Evolutionary conservation across 2,888 invertebrate species (phyloP).

Genomic region (Dusona sp.): DNA sequence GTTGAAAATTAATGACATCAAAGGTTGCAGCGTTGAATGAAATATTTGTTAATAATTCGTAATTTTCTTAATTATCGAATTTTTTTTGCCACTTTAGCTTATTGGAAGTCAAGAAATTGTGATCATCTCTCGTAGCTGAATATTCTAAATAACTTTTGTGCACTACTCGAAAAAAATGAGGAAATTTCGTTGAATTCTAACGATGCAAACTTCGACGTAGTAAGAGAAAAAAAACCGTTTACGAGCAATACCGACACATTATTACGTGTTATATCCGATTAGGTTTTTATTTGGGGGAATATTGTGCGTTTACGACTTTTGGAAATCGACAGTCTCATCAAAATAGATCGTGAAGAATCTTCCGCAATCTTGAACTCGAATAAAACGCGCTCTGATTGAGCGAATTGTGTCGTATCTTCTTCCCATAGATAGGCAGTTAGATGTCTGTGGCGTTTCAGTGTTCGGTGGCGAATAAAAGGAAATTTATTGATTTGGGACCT

Average conservation of each 20-base stretch:
- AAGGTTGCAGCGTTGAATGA: not conserved
- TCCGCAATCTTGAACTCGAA: not conserved
- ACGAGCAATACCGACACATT: not conserved
- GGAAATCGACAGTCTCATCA: not conserved
- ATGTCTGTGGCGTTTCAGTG: not conserved
- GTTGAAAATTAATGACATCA: not conserved
- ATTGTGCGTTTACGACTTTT: not conserved
- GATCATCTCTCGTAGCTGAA: no score
- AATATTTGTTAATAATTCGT: not conserved
- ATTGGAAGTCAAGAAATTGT: not conserved
- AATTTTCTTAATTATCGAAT: not conserved
- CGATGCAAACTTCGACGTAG: not conserved
- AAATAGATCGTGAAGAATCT: not conserved
- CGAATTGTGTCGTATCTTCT: not conserved
- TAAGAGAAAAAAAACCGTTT: not conserved
- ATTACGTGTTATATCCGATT: not conserved
- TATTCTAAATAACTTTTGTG: not conserved
- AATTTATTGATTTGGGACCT: slow-evolving; percentile 42
- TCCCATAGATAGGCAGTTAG: not conserved
- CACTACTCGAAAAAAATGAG: not conserved
- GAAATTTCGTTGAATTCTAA: not conserved
- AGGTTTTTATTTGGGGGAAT: not conserved
- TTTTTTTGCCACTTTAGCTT: not conserved
- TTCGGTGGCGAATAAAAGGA: slow-evolving; percentile 43
- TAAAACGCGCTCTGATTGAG: slow-evolving; percentile 2